Evolutionary conservation across 2,113 vertebrate genomes (phyloP), one percentile per base, ranked within the genome.

Genomic region (Caretta caretta): DNA sequence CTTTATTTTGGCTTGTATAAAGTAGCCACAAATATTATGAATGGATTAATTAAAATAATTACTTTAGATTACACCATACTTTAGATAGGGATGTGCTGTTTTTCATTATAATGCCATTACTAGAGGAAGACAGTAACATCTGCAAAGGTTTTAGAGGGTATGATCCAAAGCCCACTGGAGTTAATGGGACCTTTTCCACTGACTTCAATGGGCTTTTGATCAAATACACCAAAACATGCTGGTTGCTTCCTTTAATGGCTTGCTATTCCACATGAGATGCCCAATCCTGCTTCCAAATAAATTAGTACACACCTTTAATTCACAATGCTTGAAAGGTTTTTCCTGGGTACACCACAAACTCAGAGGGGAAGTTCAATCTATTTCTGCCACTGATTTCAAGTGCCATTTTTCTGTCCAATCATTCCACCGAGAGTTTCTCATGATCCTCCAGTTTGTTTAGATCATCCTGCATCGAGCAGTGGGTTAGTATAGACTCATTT

Each of bases 1-100:
- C 95, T 90, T 96, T 95, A 95, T 95, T 95, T 95, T 88, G 50
- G 85, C 94, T 93, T 91, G 92, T 93, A 87, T 94, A 91, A 90
- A 20, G 13, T 69, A 92, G 89, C 75, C 86, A 93, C 83, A 95
- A 95, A 94, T 91, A 96, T 82, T 95, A 93, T 78, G 95, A 95
- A 95, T 0, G 57, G 57, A 59, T 59, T 59, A 29, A 59, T 59
- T 59, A 59, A 59, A 59, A 59, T 59, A 42, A 42, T 42, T 42
- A 42, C 38, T 42, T 42, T 42, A 42, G 38, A 42, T 42, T 42
- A 42, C 38, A 19, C 38, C 84, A 53, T 1, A 3, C 62, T 51
- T 53, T 50, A 46, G 46, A 48, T 2, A 56, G 42, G 2, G 19
- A 38, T 24, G 19, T 1, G 69, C 35, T 9, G 4, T 4, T 86